phyloP scores from a whole-genome alignment of 1,140 invertebrate genomes.

The Drosophila oshimai region DNA sequence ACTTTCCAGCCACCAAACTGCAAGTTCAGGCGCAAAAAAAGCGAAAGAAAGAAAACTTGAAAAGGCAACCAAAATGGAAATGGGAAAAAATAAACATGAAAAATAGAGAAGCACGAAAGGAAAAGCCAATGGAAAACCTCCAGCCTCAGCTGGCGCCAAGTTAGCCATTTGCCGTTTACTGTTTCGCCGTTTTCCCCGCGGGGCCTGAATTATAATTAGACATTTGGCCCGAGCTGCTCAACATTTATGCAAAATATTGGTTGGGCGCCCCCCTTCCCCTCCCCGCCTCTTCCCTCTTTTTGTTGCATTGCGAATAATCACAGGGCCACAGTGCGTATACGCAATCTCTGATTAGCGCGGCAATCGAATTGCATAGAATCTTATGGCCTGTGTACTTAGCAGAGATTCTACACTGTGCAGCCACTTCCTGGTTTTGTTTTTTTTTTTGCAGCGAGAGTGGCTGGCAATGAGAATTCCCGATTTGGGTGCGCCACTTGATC shows the following conservation, averaged over 20 bases:
- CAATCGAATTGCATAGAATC: slow-evolving; percentile 3
- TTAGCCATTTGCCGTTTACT: slow-evolving; percentile 35
- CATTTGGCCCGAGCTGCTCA: slow-evolving; percentile 44
- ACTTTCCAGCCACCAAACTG: slow-evolving; percentile 68
- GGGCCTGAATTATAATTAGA: slow-evolving; percentile 67
- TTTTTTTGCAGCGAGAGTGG: slow-evolving; percentile 2
- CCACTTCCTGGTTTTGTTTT: slow-evolving; percentile 65
- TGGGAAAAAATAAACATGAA: not conserved
- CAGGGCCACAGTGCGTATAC: slow-evolving; percentile 69
- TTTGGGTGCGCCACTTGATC: slow-evolving; percentile 43
- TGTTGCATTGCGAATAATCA: slow-evolving; percentile 36
- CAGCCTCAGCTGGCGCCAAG: slow-evolving; percentile 31
- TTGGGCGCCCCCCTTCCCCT: not conserved
- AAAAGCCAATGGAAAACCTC: slow-evolving; percentile 44
- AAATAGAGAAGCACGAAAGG: slow-evolving; percentile 29
- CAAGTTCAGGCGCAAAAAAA: slow-evolving; percentile 56
- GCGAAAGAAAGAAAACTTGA: slow-evolving; percentile 45
- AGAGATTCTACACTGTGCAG: slow-evolving; percentile 11
- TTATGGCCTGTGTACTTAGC: slow-evolving; percentile 9
- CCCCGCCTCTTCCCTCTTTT: not conserved
- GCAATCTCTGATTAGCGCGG: slow-evolving; percentile 66
- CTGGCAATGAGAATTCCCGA: slow-evolving; percentile 40
- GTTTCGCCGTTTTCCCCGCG: slow-evolving; percentile 30
- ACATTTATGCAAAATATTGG: slow-evolving; percentile 76
- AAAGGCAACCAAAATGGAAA: slow-evolving; percentile 23